These are phyloP conservation scores for Torymus texanus DNA, from an alignment of 2,888 invertebrate genomes.

Conservation along the genomic window DNA sequence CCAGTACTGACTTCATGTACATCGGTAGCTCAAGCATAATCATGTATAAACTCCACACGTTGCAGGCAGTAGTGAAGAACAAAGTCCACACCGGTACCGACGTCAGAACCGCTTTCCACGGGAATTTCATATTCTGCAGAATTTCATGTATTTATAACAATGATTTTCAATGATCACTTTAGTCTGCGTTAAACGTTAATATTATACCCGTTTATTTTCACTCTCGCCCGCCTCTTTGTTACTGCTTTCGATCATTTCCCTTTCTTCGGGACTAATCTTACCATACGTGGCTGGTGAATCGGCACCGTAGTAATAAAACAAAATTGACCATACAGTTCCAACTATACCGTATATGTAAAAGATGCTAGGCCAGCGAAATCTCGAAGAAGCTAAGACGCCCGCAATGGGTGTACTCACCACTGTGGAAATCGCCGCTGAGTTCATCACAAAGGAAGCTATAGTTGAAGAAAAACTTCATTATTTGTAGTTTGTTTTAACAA, in stretches of 20 bases:
- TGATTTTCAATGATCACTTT: not conserved
- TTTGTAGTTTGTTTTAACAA: not conserved
- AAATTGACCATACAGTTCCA: constrained; percentile 76
- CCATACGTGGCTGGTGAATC: constrained; percentile 79
- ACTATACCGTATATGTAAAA: constrained; percentile 80
- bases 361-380: constrained; percentile 82
- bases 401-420: constrained; percentile 80
- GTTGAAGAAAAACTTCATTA: not conserved
- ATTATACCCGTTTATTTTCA: not conserved
- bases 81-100: constrained; percentile 3
- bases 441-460: not conserved
- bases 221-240: not conserved
- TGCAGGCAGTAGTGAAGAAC: not conserved
- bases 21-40: not conserved
- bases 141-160: not conserved
- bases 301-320: constrained; percentile 78
- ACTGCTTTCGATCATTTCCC: constrained; percentile 52
- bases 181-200: not conserved
- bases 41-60: not conserved
- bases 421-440: constrained; percentile 80
- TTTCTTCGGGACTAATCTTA: constrained; percentile 78
- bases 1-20: not conserved
- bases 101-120: not conserved
- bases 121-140: not conserved
- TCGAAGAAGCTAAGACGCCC: constrained; percentile 79